Evolutionary conservation across 2,113 vertebrate species (phyloP).

Genomic region (Xiphophorus couchianus): DNA sequence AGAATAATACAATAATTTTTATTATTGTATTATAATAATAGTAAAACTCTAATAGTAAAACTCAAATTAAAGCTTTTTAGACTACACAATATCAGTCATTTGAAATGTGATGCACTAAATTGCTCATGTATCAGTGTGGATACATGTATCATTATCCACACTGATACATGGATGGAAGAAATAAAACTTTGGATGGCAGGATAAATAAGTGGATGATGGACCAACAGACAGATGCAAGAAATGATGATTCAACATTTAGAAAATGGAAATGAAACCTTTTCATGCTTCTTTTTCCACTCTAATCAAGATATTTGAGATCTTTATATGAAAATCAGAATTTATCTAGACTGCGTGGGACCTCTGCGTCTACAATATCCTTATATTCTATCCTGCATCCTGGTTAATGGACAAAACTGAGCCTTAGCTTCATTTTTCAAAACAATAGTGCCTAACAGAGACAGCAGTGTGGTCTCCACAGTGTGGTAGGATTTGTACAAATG

Average conservation of each 20-base stretch:
- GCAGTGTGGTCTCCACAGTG: background rate
- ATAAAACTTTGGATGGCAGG: background rate
- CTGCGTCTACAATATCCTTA: background rate
- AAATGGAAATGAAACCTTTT: background rate
- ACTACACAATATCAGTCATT: no score
- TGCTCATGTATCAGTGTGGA: no score
- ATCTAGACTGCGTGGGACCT: background rate
- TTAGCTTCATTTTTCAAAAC: background rate
- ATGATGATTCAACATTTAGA: background rate
- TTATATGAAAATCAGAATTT: background rate
- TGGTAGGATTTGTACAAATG: constrained; percentile 18
- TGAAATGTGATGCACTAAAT: no score
- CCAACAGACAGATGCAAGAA: background rate
- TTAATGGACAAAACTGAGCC: background rate
- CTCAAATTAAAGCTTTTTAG: no score
- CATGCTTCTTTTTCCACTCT: background rate
- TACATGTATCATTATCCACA: no score
- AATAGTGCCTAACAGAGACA: background rate
- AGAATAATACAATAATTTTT: no score
- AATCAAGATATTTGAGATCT: background rate
- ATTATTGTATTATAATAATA: no score
- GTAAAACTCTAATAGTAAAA: no score
- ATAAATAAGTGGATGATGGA: background rate
- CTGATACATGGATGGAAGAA: background rate
- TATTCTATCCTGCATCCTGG: background rate